Evolutionary conservation across 53 echinoderm and acorn worm species (phyloP).

Genomic region (Holothuria scabra): DNA sequence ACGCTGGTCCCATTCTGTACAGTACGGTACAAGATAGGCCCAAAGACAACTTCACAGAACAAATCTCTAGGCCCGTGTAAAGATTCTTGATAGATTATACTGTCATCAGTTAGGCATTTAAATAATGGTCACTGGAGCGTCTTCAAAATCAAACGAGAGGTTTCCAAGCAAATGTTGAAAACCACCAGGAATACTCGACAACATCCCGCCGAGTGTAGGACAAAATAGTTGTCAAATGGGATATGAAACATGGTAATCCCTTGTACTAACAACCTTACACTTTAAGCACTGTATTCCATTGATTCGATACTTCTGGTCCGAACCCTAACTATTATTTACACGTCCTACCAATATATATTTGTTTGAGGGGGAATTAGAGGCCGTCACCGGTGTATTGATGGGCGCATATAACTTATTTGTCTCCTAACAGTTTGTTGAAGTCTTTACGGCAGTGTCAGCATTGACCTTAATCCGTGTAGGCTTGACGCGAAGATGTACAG

Average conservation of each 20-base stretch:
- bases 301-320: conserved; percentile 1
- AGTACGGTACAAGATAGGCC: no score
- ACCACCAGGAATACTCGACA: not conserved
- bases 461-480: conserved; percentile 39
- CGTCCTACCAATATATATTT: conserved; percentile 27
- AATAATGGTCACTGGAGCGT: not conserved
- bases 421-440: conserved; percentile 34
- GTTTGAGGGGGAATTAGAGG: not conserved
- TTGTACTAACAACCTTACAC: conserved; percentile 10
- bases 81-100: no score
- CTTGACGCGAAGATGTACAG: not conserved
- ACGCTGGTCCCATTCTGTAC: no score
- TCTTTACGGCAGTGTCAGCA: conserved; percentile 12
- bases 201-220: not conserved
- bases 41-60: no score
- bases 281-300: not conserved
- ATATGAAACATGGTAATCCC: not conserved
- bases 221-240: conserved; percentile 19
- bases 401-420: conserved; percentile 7
- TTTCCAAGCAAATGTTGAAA: not conserved
- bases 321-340: conserved; percentile 22
- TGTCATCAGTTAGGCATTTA: no score
- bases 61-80: no score
- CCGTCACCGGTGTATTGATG: not conserved
- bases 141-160: not conserved